Conservation (phyloP, 2,113 vertebrate species). For the Agapornis roseicollis region DNA sequence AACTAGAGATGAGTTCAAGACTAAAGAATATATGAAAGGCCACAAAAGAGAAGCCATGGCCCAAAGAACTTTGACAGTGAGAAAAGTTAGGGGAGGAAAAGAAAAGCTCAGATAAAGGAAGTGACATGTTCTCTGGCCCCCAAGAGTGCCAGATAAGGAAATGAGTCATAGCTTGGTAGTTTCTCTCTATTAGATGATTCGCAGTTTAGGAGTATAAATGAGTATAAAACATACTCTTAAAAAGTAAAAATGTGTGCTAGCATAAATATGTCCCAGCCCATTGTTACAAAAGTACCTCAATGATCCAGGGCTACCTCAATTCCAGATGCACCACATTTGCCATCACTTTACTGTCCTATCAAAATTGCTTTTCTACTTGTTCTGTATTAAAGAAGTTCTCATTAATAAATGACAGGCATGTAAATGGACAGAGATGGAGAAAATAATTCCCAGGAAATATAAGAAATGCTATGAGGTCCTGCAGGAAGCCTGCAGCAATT, state of each 20-base stretch:
- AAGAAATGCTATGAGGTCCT: neutral
- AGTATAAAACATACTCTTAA: neutral
- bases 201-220: neutral
- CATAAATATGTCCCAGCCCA: neutral
- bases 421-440: neutral
- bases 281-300: neutral
- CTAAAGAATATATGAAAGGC: neutral
- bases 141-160: neutral
- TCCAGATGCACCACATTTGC: neutral
- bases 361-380: neutral
- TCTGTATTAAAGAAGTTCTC: neutral
- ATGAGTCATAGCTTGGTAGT: neutral
- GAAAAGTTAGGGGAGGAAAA: neutral
- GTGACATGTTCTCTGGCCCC: neutral
- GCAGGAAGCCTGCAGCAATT: neutral
- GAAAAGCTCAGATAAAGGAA: neutral
- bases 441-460: neutral
- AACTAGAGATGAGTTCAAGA: neutral
- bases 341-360: neutral
- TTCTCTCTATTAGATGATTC: neutral
- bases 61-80: neutral
- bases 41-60: neutral
- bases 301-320: neutral
- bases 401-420: neutral
- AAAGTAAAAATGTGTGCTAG: no score